Evolutionary conservation across 2,888 invertebrate genomes (phyloP).

Genomic region (Blastobasis lacticolella): DNA sequence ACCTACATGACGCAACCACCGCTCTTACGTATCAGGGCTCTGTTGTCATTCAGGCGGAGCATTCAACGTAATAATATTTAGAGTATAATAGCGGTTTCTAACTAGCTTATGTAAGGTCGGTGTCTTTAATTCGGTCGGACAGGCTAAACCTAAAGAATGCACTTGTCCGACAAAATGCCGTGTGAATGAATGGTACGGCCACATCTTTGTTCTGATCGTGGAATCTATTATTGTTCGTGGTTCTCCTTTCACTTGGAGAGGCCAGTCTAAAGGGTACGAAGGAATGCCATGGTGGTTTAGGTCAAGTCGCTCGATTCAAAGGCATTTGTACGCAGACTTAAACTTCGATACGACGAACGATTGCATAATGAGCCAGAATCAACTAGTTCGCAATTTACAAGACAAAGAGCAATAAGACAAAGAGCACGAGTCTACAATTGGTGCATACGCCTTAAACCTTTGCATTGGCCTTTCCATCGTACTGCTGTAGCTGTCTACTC

Average conservation of each 20-base stretch:
- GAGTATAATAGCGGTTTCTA: slow-evolving; percentile 33
- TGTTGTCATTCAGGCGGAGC: slow-evolving; percentile 17
- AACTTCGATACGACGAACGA: background rate
- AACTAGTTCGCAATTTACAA: too few relatives aligned
- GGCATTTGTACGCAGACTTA: background rate
- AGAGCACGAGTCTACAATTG: too few relatives aligned
- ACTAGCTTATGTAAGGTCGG: slow-evolving; percentile 35
- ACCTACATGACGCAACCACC: slow-evolving; percentile 17
- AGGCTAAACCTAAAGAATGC: slow-evolving; percentile 29
- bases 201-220: slow-evolving; percentile 40
- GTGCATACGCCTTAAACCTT: too few relatives aligned
- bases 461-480: too few relatives aligned
- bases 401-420: too few relatives aligned
- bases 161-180: slow-evolving; percentile 41
- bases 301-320: slow-evolving; percentile 31
- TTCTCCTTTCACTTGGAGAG: slow-evolving; percentile 60
- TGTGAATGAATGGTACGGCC: slow-evolving; percentile 42
- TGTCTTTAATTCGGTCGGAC: slow-evolving; percentile 11
- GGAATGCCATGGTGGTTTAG: slow-evolving; percentile 37
- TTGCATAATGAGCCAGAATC: background rate
- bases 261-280: slow-evolving; percentile 47
- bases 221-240: slow-evolving; percentile 40
- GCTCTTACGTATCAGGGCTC: slow-evolving; percentile 18
- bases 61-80: slow-evolving; percentile 17
- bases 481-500: too few relatives aligned